A percentile compares a stretch with the other conserved stretches of the same genome.
Evolutionary conservation across 2,797 vertebrate genomes (phyloP).

Genomic region (Tragopan temminckii): DNA sequence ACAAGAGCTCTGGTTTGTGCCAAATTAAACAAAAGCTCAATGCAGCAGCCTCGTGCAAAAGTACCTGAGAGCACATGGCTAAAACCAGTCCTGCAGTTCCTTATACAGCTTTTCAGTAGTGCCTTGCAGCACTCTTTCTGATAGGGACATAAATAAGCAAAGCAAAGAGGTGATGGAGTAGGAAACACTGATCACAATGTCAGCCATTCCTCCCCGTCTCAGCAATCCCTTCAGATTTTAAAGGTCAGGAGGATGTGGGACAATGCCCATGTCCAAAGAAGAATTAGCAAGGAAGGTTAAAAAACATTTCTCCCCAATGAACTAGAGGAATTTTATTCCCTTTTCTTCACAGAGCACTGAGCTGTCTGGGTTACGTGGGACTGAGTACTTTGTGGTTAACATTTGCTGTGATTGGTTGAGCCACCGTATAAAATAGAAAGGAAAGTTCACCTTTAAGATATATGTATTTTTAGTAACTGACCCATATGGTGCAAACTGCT

Average conservation of each 20-base stretch:
- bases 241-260: slow-evolving; percentile 19
- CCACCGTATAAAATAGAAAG: neutral
- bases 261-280: neutral
- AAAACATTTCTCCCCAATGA: neutral
- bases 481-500: neutral
- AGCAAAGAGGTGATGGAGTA: neutral
- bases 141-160: neutral
- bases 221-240: neutral
- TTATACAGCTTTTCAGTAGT: neutral
- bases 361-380: neutral
- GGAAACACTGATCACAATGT: neutral
- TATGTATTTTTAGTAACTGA: slow-evolving; percentile 46
- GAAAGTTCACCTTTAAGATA: slow-evolving; percentile 38
- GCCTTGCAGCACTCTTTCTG: neutral
- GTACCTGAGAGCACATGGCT: accelerated
- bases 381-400: slow-evolving; percentile 10
- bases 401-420: slow-evolving; percentile 56
- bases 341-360: neutral
- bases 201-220: neutral
- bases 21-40: neutral
- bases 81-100: neutral
- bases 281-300: neutral
- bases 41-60: accelerated
- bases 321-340: neutral
- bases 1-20: neutral